These are phyloP conservation scores for Eunapius fragilis DNA, from an alignment of 37 sponge, comb jelly and placozoan species.

Conservation along the genomic window DNA sequence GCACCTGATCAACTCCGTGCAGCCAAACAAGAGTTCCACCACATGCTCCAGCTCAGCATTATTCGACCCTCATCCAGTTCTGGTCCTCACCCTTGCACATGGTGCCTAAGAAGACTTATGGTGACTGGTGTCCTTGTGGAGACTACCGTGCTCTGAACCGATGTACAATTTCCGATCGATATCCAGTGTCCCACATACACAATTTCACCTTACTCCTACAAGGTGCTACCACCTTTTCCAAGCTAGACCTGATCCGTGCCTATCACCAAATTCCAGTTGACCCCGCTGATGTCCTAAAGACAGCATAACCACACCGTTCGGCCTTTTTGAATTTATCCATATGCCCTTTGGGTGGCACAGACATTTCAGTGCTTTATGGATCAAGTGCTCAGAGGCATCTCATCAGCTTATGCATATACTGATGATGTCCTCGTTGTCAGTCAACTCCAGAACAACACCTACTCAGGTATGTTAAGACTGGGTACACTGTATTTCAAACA, in stretches of 20 bases:
- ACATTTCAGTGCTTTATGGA: conserved; percentile 66
- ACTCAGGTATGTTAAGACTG: no score
- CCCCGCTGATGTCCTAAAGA: conserved; percentile 33
- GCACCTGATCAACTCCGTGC: conserved; percentile 32
- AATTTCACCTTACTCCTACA: conserved; percentile 57
- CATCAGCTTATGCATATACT: conserved; percentile 36
- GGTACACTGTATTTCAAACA: no score
- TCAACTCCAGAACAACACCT: conserved; percentile 38
- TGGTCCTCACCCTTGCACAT: conserved; percentile 77
- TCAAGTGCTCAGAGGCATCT: conserved; percentile 56
- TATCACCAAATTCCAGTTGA: conserved; percentile 54
- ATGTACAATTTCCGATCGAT: conserved; percentile 54
- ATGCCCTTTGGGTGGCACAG: conserved; percentile 61
- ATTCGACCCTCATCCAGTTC: conserved; percentile 64
- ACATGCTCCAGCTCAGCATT: conserved; percentile 75
- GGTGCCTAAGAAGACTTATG: conserved; percentile 59
- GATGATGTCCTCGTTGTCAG: conserved; percentile 54
- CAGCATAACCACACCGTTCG: conserved; percentile 67
- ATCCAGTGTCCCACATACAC: conserved; percentile 73
- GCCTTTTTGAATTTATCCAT: conserved; percentile 51
- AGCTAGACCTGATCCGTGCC: conserved; percentile 60
- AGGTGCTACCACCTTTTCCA: conserved; percentile 60
- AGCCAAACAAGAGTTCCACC: conserved; percentile 65
- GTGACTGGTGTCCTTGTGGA: conserved; percentile 79
- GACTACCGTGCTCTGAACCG: conserved; percentile 77